A percentile compares a stretch with the other conserved stretches of the same genome.
Conservation (phyloP, 2,797 vertebrate species). For the Sparidentex hasta region DNA sequence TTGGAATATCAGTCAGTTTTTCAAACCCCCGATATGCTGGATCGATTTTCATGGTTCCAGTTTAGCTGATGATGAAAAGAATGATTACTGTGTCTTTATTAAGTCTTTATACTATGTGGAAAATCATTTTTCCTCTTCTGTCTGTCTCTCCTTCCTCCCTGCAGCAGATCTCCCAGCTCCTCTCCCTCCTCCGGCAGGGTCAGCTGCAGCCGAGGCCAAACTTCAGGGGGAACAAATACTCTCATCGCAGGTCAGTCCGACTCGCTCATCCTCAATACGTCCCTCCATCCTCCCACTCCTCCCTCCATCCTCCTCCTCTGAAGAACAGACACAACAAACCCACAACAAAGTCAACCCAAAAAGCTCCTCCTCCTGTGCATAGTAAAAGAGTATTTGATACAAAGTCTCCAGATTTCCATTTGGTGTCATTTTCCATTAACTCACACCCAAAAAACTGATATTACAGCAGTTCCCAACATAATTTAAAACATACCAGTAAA, state of each 20-base stretch:
- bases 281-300: background rate
- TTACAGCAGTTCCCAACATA: background rate
- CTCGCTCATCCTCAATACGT: background rate
- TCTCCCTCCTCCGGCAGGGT: conserved; percentile 95
- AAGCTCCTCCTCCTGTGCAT: too few relatives aligned
- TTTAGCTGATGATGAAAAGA: background rate
- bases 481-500: background rate
- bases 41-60: background rate
- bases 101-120: background rate
- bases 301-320: background rate
- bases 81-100: too few relatives aligned
- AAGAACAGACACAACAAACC: background rate
- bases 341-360: conserved; percentile 5
- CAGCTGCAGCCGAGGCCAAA: conserved; percentile 96
- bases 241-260: conserved; percentile 86
- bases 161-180: conserved; percentile 98
- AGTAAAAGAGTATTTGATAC: too few relatives aligned
- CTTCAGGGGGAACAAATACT: conserved; percentile 97
- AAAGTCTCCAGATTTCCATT: too few relatives aligned
- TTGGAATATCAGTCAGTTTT: too few relatives aligned
- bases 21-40: too few relatives aligned
- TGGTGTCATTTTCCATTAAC: too few relatives aligned
- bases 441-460: background rate
- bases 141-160: conserved; percentile 79
- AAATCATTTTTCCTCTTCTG: background rate